Evolutionary conservation across 1,140 invertebrate species (phyloP), one percentile per base, ranked within the genome.

Genomic region (Spodoptera frugiperda): DNA sequence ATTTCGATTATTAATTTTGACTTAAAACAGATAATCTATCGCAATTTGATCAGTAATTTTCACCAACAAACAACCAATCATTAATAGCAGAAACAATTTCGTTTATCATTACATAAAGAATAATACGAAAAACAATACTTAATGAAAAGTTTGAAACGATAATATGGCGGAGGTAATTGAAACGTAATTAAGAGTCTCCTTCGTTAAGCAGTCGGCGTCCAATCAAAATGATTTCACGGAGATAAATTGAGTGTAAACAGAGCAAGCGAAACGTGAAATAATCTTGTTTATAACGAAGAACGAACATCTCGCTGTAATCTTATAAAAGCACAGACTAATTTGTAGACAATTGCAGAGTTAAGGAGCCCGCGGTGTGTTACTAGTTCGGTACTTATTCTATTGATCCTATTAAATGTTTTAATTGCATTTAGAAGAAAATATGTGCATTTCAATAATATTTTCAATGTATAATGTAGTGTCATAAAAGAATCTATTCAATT

Each of bases 291-390:
- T 57, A 46, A 46, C 55, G 76, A 75, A 49, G 30, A 68, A 25
- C 44, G 55, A 77, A 68, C 78, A 77, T 81, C 79, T 78, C 79
- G 67, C 46, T 78, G 17, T 81, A 81, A 78, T 81, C 46, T 78
- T 77, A 65, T 81, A 67, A 76, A 76, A 78, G 78, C 78, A 80
- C 65, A 14, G 76, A 80, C 74, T 81, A 81, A 81, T 81, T 81
- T 81, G 79, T 78, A 78, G 57, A 76, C 79, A 81, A 81, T 81
- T 76, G 76, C 65, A 65, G n/a, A 78, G 76, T 72, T 71, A 39
- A 81, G 65, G 70, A 57, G 72, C 74, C 67, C 68, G 2, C 2
- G 70, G 75, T 11, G n/a, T 57, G 39, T 46, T 57, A 2, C 48
- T 44, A 15, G 14, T 33, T 55, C 15, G 55, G 53, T 8, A 17